Evolutionary conservation across 2,797 vertebrate genomes (phyloP).

Genomic region (Cuniculus paca): DNA sequence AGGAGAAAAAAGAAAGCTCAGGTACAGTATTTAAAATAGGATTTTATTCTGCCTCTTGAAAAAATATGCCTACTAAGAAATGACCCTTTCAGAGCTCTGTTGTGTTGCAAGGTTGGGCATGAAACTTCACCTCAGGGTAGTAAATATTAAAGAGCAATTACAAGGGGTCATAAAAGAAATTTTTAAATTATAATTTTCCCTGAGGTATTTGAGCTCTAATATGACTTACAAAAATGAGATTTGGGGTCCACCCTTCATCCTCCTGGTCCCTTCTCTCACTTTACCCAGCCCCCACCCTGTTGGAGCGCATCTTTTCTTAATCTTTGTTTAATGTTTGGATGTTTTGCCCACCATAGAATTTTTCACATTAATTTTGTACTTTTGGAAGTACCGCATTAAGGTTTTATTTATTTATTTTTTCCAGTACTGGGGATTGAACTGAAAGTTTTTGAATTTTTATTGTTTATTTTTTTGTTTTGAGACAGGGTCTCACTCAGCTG

Average conservation of each 20-base stretch:
- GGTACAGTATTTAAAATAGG: not conserved
- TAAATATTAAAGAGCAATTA: not conserved
- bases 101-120: not conserved
- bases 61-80: not conserved
- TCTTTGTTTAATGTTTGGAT: not conserved
- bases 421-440: not conserved
- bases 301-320: not conserved
- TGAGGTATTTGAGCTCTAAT: not conserved
- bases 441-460: not conserved
- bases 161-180: not conserved
- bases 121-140: not conserved
- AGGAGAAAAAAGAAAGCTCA: not conserved
- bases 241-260: not conserved
- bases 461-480: not conserved
- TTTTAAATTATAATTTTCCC: constrained; percentile 2
- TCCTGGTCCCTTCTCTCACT: rapidly evolving
- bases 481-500: not conserved
- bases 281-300: rapidly evolving
- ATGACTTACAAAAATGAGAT: constrained; percentile 28
- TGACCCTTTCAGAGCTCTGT: not conserved
- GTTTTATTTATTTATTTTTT: not conserved
- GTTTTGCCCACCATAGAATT: not conserved
- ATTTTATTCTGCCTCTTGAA: not conserved
- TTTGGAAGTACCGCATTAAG: not conserved
- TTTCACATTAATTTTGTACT: not conserved